Evolutionary conservation across 2,888 invertebrate species (phyloP).

Genomic region (Rapana venosa): DNA sequence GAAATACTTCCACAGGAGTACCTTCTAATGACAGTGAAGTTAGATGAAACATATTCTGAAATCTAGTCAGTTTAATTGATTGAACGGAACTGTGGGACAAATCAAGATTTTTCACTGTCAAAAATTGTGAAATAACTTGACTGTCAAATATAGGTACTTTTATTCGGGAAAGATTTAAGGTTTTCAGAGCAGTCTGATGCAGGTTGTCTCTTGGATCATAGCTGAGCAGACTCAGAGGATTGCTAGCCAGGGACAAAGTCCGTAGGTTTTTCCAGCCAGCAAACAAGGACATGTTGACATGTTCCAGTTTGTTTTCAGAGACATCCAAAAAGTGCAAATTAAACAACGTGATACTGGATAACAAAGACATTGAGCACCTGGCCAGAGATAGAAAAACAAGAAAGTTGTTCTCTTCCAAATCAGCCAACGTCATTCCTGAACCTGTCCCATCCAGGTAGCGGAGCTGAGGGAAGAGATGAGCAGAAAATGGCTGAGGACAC

Average conservation of each 20-base stretch:
- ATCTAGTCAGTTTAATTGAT: too few species aligned
- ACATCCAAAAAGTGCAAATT: neutral
- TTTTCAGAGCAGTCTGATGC: too few species aligned
- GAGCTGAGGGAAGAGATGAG: neutral
- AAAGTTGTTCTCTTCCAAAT: neutral
- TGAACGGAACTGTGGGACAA: too few species aligned
- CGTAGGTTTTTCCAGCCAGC: neutral
- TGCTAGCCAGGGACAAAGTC: neutral
- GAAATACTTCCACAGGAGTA: too few species aligned
- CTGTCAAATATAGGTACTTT: too few species aligned
- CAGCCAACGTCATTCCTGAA: neutral
- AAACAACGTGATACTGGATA: neutral
- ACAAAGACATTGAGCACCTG: neutral
- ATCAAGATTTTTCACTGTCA: too few species aligned
- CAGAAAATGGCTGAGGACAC: neutral
- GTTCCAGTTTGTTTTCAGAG: neutral
- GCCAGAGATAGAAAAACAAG: neutral
- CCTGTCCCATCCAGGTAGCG: constrained; percentile 10
- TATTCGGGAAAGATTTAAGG: too few species aligned
- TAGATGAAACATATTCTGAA: too few species aligned
- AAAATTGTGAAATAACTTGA: too few species aligned
- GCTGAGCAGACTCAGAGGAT: neutral
- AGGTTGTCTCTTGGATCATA: too few species aligned
- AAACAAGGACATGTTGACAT: neutral
- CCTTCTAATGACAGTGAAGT: too few species aligned